Percentiles rank a stretch among this genome's conserved stretches.
Evolutionary conservation across 2,888 invertebrate genomes (phyloP).

Genomic region (Caenorhabditis panamensis): DNA sequence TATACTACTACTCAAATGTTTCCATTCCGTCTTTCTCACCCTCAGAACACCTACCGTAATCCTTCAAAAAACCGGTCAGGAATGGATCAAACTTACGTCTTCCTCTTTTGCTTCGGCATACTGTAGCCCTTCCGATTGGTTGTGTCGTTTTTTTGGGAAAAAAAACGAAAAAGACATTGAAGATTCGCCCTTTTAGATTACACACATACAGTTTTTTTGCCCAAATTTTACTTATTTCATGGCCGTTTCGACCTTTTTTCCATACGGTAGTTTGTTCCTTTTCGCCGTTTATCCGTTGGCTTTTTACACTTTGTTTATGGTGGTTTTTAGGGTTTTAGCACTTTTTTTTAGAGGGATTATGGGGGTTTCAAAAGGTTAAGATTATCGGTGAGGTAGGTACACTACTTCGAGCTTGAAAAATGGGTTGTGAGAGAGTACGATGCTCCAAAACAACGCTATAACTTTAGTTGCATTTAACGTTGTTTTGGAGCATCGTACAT

Average conservation of each 20-base stretch:
- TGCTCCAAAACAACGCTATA: not conserved
- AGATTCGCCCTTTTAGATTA: conserved; percentile 9
- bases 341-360: not conserved
- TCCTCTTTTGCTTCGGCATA: no score
- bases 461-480: no score
- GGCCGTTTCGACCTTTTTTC: not conserved
- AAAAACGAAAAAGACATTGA: not conserved
- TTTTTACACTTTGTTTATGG: not conserved
- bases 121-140: not conserved
- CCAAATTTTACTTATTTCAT: not conserved
- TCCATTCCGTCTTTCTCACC: conserved; percentile 41
- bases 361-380: not conserved
- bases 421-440: not conserved
- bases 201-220: not conserved
- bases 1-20: conserved; percentile 7
- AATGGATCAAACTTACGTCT: no score
- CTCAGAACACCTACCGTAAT: conserved; percentile 31
- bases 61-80: not conserved
- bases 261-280: not conserved
- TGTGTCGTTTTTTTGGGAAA: no score
- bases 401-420: no score
- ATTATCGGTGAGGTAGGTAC: not conserved
- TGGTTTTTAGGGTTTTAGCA: not conserved
- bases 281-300: no score
- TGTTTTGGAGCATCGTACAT: no score